Evolutionary conservation across 2,797 vertebrate genomes (phyloP).

Genomic region (Phrynocephalus guinanensis): DNA sequence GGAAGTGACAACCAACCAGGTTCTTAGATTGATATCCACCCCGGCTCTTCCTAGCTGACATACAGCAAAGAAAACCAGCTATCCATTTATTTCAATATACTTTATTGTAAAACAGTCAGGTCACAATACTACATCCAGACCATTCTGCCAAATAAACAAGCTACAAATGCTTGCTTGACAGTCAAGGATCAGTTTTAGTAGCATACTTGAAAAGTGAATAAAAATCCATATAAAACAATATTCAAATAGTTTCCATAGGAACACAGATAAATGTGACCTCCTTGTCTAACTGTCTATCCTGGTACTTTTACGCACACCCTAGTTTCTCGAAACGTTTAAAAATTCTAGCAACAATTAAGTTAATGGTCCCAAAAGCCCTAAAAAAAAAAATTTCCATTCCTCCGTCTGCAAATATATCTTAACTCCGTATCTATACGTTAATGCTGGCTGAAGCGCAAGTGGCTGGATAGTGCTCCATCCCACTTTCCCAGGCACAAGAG

Average conservation of each 20-base stretch:
- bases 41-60: not conserved
- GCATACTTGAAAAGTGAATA: constrained; percentile 80
- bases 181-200: constrained; percentile 75
- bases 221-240: constrained; percentile 88
- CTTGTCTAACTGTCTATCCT: constrained; percentile 82
- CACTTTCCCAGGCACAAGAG: constrained; percentile 89
- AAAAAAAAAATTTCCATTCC: constrained; percentile 62
- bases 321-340: constrained; percentile 72
- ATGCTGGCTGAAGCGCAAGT: constrained; percentile 84
- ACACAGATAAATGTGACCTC: constrained; percentile 91
- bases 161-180: constrained; percentile 83
- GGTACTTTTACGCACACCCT: constrained; percentile 74
- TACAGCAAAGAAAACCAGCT: constrained; percentile 31
- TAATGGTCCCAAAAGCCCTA: constrained; percentile 77
- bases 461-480: constrained; percentile 83
- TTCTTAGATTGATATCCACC: not conserved
- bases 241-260: constrained; percentile 97
- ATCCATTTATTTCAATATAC: constrained; percentile 75
- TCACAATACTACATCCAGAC: constrained; percentile 76
- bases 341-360: constrained; percentile 80
- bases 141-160: constrained; percentile 75
- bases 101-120: constrained; percentile 81
- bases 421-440: constrained; percentile 77
- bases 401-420: constrained; percentile 69
- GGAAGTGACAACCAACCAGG: not conserved